A percentile compares a stretch with the other conserved stretches of the same genome.
Evolutionary conservation across 2,113 vertebrate genomes (phyloP).

Genomic region (Pagrus major): DNA sequence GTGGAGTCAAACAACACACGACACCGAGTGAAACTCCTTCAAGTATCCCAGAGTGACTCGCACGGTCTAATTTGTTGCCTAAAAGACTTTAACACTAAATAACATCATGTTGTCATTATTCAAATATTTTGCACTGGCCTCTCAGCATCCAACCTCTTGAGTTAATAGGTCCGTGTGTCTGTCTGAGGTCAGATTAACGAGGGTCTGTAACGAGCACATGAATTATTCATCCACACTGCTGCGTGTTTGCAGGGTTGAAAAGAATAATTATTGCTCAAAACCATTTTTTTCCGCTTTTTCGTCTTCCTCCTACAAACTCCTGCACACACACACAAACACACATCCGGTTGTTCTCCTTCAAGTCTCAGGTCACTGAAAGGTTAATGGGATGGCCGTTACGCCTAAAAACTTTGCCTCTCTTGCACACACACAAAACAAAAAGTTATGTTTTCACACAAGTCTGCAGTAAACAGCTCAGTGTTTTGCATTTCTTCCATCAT

Average conservation of each 20-base stretch:
- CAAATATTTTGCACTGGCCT: not conserved
- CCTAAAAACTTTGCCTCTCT: not conserved
- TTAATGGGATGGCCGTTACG: conserved; percentile 35
- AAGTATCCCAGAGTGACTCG: not conserved
- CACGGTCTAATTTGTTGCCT: conserved; percentile 1
- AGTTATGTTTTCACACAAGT: not conserved
- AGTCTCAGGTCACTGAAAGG: conserved; percentile 38
- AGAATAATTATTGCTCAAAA: conserved; percentile 34
- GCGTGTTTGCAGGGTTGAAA: conserved; percentile 21
- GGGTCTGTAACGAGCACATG: conserved; percentile 45
- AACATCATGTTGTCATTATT: not conserved
- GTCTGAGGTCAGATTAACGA: conserved; percentile 54
- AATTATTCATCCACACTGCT: conserved; percentile 57
- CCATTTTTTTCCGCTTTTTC: not conserved
- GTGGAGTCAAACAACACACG: not conserved
- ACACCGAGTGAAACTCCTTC: not conserved
- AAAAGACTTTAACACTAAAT: not conserved
- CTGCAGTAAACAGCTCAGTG: too few relatives aligned
- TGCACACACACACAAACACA: not conserved
- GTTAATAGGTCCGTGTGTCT: conserved; percentile 14
- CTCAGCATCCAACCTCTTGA: conserved; percentile 3
- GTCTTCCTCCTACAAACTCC: not conserved
- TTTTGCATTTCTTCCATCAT: not conserved
- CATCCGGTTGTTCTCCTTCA: not conserved
- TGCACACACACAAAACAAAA: not conserved